phyloP scores from a whole-genome alignment of 2,797 vertebrate genomes.

The Danio albolineatus region DNA sequence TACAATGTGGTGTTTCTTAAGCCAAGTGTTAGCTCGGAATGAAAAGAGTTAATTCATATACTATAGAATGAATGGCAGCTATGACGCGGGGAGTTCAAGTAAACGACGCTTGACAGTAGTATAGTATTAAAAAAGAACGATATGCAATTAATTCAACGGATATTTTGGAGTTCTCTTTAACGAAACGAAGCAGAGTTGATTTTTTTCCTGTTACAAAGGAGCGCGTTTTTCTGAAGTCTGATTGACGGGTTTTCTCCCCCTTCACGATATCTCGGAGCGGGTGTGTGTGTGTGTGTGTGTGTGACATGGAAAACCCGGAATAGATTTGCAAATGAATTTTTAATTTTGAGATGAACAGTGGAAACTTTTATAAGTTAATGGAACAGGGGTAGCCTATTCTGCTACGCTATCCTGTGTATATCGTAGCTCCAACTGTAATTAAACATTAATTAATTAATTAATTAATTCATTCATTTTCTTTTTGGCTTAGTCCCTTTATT shows the following conservation, averaged over 20 bases:
- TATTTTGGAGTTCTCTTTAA: neutral
- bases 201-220: neutral
- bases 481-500: too few species aligned
- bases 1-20: neutral
- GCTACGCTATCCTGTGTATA: too few species aligned
- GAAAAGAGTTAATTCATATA: constrained; percentile 16
- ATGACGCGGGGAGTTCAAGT: neutral
- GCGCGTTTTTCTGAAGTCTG: neutral
- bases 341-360: neutral
- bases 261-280: neutral
- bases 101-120: neutral
- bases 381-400: too few species aligned
- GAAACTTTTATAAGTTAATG: too few species aligned
- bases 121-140: neutral
- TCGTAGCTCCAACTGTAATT: too few species aligned
- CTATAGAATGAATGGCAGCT: neutral
- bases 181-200: neutral
- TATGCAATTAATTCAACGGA: neutral
- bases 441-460: too few species aligned
- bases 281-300: neutral
- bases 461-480: too few species aligned
- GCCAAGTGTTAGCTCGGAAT: neutral
- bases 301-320: neutral
- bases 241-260: neutral
- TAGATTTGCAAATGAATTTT: neutral